Conservation (phyloP, 1,140 invertebrate genomes). For the Drosophila teissieri region DNA sequence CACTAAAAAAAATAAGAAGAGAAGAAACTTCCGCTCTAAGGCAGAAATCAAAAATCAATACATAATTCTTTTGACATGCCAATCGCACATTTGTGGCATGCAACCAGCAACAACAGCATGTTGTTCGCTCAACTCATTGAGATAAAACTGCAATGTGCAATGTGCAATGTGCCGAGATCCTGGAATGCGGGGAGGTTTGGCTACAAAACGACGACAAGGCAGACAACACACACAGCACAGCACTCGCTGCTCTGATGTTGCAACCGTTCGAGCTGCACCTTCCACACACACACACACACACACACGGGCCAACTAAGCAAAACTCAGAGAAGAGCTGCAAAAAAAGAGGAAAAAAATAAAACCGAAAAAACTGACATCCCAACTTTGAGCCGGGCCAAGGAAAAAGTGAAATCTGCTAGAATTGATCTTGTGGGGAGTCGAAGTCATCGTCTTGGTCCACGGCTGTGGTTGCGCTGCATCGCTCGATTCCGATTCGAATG, state of each 20-base stretch:
- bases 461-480: conserved; percentile 32
- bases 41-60: conserved; percentile 80
- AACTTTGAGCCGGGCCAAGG: conserved; percentile 51
- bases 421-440: conserved; percentile 80
- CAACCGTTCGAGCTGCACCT: conserved; percentile 77
- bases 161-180: conserved; percentile 47
- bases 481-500: conserved; percentile 36
- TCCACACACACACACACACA: conserved; percentile 2
- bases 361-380: conserved; percentile 58
- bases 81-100: conserved; percentile 83
- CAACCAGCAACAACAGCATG: conserved; percentile 66
- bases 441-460: conserved; percentile 44
- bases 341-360: conserved; percentile 17
- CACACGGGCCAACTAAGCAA: conserved; percentile 7
- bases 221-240: conserved; percentile 66
- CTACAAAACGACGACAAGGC: conserved; percentile 69
- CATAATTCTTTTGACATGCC: conserved; percentile 83
- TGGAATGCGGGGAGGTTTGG: conserved; percentile 49
- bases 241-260: conserved; percentile 30
- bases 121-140: conserved; percentile 78
- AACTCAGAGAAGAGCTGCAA: conserved; percentile 5
- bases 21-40: conserved; percentile 51
- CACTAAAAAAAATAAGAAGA: background rate
- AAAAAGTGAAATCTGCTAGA: conserved; percentile 83
- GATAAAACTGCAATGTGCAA: conserved; percentile 71